These are phyloP conservation scores for Iguana delicatissima DNA, from an alignment of 2,797 vertebrate genomes.

Conservation along the genomic window DNA sequence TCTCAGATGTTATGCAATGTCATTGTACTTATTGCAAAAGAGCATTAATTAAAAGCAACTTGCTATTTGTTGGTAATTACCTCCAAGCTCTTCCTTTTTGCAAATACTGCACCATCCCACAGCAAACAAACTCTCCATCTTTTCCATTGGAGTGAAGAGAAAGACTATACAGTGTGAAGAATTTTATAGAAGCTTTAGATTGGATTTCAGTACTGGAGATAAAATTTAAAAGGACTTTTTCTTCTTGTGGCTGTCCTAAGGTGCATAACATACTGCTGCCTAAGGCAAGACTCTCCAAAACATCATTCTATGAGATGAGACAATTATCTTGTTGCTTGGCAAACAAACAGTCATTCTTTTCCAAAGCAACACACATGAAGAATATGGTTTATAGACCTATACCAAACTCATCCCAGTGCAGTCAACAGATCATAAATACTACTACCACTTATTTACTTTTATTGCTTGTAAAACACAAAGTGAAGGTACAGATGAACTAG, in stretches of 20 bases:
- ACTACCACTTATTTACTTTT: slow-evolving; percentile 13
- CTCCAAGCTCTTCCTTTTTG: not conserved
- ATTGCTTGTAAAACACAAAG: not conserved
- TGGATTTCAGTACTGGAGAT: not conserved
- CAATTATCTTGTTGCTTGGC: not conserved
- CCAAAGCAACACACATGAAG: not conserved
- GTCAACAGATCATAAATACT: not conserved
- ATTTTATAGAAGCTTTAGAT: not conserved
- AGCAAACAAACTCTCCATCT: not conserved
- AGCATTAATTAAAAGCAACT: too few relatives aligned
- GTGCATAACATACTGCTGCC: not conserved
- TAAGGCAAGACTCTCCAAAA: slow-evolving; percentile 37
- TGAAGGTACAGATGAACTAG: not conserved
- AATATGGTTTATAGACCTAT: slow-evolving; percentile 3
- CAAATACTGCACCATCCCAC: not conserved
- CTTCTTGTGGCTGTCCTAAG: slow-evolving; percentile 9
- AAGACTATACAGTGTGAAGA: not conserved
- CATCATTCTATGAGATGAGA: slow-evolving; percentile 13
- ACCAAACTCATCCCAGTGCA: slow-evolving; percentile 16
- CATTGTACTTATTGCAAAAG: too few relatives aligned
- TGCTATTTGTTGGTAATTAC: not conserved
- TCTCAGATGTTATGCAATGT: too few relatives aligned
- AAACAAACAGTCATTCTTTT: not conserved
- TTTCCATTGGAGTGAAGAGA: not conserved
- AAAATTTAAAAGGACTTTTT: not conserved